Percentiles rank a stretch among this genome's conserved stretches.
Evolutionary conservation across 2,888 invertebrate species (phyloP).

Genomic region (Eilema caniola): DNA sequence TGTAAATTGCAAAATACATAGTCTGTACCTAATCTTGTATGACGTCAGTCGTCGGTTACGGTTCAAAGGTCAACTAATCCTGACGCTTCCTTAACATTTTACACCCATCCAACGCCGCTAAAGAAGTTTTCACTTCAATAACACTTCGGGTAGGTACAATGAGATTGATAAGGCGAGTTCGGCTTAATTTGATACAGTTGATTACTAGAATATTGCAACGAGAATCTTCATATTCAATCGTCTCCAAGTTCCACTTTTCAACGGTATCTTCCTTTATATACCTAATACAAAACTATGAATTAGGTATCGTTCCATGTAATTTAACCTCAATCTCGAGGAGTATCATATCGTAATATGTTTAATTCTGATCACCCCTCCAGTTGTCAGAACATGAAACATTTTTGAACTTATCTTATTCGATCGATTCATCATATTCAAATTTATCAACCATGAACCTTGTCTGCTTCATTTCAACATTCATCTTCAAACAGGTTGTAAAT

Average conservation of each 20-base stretch:
- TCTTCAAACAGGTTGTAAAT: slow-evolving; percentile 13
- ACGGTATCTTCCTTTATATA: background rate
- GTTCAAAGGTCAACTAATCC: too few species aligned
- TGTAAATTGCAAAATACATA: too few species aligned
- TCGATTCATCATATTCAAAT: slow-evolving; percentile 5
- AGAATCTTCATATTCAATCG: background rate
- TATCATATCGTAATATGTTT: background rate
- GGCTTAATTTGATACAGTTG: background rate
- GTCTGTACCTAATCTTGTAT: too few species aligned
- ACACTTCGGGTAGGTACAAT: background rate
- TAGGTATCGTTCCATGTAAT: background rate
- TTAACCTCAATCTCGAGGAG: background rate
- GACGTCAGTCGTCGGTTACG: too few species aligned
- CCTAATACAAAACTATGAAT: background rate
- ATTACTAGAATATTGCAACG: background rate
- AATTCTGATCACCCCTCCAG: background rate
- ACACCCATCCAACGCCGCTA: too few species aligned
- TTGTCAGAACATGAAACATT: background rate
- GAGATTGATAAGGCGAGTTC: background rate
- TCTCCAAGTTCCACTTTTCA: background rate
- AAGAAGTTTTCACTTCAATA: too few species aligned
- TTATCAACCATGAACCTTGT: slow-evolving; percentile 11
- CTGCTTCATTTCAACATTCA: slow-evolving; percentile 6
- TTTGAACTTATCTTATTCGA: background rate
- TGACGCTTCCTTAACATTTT: too few species aligned